These are phyloP conservation scores for Mya arenaria DNA, from an alignment of 1,140 invertebrate species.

Conservation along the genomic window DNA sequence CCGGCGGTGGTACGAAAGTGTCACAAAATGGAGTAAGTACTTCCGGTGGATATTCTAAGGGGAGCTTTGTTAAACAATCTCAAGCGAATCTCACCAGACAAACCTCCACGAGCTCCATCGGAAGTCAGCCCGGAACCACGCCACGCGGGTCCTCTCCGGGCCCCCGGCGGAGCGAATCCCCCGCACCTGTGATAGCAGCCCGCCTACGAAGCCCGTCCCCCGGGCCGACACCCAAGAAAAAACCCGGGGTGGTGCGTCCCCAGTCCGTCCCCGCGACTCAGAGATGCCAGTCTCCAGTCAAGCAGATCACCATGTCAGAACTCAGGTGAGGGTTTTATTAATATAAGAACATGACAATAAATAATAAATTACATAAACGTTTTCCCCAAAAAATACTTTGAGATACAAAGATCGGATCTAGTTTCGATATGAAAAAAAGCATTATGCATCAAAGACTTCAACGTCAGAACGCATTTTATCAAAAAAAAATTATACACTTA, in stretches of 20 bases:
- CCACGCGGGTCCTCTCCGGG: conserved; percentile 41
- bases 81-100: conserved; percentile 37
- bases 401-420: no score
- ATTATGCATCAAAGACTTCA: no score
- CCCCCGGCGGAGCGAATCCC: conserved; percentile 37
- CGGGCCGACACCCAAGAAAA: conserved; percentile 25
- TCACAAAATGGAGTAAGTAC: conserved; percentile 27
- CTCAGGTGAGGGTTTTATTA: conserved; percentile 25
- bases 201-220: conserved; percentile 57
- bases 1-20: not conserved
- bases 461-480: no score
- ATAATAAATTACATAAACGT: not conserved
- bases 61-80: conserved; percentile 48
- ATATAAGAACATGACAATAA: not conserved
- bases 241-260: conserved; percentile 3
- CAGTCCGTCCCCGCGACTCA: conserved; percentile 55
- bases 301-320: conserved; percentile 51
- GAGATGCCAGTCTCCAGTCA: conserved; percentile 52
- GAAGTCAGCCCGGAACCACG: not conserved
- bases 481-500: no score
- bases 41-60: conserved; percentile 24
- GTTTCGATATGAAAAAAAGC: no score
- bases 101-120: conserved; percentile 1
- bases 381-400: no score
- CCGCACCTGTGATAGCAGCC: conserved; percentile 35